Evolutionary conservation across 1,140 invertebrate genomes (phyloP).

Genomic region (Procambarus clarkii): DNA sequence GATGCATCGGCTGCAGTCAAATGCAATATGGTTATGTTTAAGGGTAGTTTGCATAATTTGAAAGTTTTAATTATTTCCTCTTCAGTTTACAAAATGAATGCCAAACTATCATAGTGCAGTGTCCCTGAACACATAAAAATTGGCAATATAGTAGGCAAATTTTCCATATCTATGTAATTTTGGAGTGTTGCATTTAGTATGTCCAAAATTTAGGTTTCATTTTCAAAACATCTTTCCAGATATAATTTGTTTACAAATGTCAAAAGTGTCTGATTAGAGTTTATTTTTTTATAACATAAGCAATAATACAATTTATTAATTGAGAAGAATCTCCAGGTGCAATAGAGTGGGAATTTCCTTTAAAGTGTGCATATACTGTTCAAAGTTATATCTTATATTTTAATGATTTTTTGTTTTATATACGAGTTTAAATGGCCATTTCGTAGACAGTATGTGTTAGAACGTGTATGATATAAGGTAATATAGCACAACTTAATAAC

Average conservation of each 20-base stretch:
- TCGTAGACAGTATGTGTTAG: neutral
- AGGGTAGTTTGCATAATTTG: neutral
- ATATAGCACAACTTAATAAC: neutral
- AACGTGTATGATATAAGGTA: neutral
- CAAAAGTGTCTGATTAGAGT: neutral
- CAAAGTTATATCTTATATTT: neutral
- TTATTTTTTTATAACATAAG: neutral
- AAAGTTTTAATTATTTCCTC: neutral
- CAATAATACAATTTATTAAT: neutral
- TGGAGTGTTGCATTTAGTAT: neutral
- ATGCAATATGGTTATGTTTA: neutral
- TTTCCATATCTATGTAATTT: neutral
- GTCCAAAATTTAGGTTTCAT: neutral
- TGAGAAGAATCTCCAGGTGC: neutral
- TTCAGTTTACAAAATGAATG: neutral
- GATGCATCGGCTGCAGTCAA: too few relatives aligned
- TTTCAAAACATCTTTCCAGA: neutral
- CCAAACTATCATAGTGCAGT: neutral
- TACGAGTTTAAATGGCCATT: neutral
- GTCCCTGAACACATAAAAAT: neutral
- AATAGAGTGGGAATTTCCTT: neutral
- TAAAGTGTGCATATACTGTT: neutral
- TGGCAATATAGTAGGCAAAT: neutral
- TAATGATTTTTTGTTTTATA: neutral
- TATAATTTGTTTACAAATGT: neutral